A percentile compares a stretch with the other conserved stretches of the same genome.
phyloP scores from a whole-genome alignment of 2,113 vertebrate genomes.

The Brachypteracias leptosomus region DNA sequence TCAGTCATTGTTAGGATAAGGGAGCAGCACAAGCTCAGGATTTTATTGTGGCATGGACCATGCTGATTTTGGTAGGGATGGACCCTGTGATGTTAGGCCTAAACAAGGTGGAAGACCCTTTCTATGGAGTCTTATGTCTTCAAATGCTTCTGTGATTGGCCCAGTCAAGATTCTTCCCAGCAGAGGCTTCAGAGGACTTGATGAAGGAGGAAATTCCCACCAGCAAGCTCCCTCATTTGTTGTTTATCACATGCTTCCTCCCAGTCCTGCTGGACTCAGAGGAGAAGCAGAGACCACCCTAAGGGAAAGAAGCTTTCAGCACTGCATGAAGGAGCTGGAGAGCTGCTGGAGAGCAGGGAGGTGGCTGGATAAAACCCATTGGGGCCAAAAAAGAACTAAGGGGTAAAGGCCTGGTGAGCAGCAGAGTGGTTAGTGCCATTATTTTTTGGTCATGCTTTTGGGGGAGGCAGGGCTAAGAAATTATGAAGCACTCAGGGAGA shows the following conservation, averaged over 20 bases:
- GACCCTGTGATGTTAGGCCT: neutral
- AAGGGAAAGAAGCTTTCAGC: neutral
- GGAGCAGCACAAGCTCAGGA: neutral
- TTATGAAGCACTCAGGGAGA: fast-evolving
- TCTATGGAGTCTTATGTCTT: neutral
- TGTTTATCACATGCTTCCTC: neutral
- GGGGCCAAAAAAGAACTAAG: neutral
- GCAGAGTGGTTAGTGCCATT: neutral
- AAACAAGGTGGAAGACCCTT: neutral
- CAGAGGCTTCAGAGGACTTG: neutral
- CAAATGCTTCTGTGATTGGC: neutral
- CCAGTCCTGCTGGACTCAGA: neutral
- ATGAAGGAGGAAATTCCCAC: neutral
- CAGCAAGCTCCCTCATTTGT: neutral
- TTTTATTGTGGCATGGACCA: neutral
- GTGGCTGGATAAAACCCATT: neutral
- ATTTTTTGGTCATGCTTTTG: neutral
- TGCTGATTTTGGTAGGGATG: neutral
- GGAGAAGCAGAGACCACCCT: neutral
- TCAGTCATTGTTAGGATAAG: neutral
- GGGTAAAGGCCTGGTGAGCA: neutral
- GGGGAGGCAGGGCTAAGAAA: neutral
- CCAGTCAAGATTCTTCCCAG: neutral
- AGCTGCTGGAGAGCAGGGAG: neutral
- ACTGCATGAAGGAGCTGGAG: neutral